Evolutionary conservation across 2,113 vertebrate species (phyloP).

Genomic region (Girardinichthys multiradiatus): DNA sequence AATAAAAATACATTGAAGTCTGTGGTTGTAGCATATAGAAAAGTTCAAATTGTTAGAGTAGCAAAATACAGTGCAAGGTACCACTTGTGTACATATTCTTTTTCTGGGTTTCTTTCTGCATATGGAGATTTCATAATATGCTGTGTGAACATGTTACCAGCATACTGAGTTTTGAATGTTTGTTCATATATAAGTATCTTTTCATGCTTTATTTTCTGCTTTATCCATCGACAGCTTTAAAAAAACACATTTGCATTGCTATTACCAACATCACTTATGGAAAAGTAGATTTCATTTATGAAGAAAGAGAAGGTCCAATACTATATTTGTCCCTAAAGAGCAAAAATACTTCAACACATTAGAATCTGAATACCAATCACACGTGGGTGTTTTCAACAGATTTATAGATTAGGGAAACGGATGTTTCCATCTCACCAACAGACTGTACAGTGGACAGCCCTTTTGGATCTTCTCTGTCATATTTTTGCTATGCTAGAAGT

Average conservation of each 20-base stretch:
- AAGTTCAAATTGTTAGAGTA: no score
- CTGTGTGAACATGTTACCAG: neutral
- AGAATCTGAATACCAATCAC: slow-evolving; percentile 32
- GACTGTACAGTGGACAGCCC: slow-evolving; percentile 15
- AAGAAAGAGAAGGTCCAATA: slow-evolving; percentile 59
- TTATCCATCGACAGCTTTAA: slow-evolving; percentile 52
- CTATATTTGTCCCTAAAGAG: slow-evolving; percentile 19
- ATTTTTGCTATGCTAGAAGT: slow-evolving; percentile 74
- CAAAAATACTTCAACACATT: neutral
- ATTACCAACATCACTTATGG: slow-evolving; percentile 38
- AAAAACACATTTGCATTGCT: slow-evolving; percentile 36
- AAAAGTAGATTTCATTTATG: slow-evolving; percentile 64
- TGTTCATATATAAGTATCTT: neutral
- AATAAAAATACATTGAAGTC: no score
- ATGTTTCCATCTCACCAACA: slow-evolving; percentile 10
- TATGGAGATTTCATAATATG: neutral
- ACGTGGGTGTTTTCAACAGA: slow-evolving; percentile 38
- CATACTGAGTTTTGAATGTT: neutral
- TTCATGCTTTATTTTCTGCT: slow-evolving; percentile 33
- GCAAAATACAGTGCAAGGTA: no score
- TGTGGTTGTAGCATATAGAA: no score
- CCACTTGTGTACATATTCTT: no score
- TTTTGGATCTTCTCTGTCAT: slow-evolving; percentile 57
- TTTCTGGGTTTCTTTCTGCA: no score
- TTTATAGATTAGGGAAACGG: slow-evolving; percentile 9